Evolutionary conservation across 1,140 invertebrate species (phyloP).

Genomic region (Atta colombica): DNA sequence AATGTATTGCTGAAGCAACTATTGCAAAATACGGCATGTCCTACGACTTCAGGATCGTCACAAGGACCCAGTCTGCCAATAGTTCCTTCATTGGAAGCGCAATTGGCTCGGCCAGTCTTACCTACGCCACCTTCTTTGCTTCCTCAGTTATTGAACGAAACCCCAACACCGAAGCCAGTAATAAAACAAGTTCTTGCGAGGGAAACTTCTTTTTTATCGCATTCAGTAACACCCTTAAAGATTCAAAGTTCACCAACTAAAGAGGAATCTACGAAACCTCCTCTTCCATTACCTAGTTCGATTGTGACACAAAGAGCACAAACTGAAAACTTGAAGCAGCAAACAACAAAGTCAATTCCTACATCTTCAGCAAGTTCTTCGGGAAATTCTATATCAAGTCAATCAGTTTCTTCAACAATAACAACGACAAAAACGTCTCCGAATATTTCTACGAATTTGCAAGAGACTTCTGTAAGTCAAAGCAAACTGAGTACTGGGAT

Average conservation of each 20-base stretch:
- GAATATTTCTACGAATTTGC: not conserved
- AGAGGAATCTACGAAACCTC: conserved; percentile 87
- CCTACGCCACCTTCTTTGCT: conserved; percentile 87
- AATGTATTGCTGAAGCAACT: conserved; percentile 96
- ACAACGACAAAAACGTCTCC: conserved; percentile 17
- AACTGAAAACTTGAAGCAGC: conserved; percentile 71
- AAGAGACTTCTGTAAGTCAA: conserved; percentile 29
- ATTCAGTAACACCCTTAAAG: conserved; percentile 75
- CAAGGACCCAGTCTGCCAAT: conserved; percentile 89
- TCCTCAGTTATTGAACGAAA: conserved; percentile 83
- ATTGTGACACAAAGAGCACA: conserved; percentile 70
- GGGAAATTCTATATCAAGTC: conserved; percentile 35
- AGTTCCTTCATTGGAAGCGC: conserved; percentile 91
- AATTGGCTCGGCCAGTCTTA: conserved; percentile 90
- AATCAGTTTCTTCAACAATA: conserved; percentile 30
- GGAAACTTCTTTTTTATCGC: conserved; percentile 88
- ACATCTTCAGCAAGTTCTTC: conserved; percentile 30
- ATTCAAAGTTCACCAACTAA: conserved; percentile 83
- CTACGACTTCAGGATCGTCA: conserved; percentile 85
- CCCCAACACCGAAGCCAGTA: conserved; percentile 70
- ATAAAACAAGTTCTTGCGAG: conserved; percentile 84
- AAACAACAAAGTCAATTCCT: conserved; percentile 36
- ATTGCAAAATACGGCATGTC: conserved; percentile 93
- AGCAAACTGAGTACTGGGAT: not conserved
- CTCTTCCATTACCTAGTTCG: conserved; percentile 82